phyloP scores from a whole-genome alignment of 2,888 invertebrate genomes.

The Phortica okadai region DNA sequence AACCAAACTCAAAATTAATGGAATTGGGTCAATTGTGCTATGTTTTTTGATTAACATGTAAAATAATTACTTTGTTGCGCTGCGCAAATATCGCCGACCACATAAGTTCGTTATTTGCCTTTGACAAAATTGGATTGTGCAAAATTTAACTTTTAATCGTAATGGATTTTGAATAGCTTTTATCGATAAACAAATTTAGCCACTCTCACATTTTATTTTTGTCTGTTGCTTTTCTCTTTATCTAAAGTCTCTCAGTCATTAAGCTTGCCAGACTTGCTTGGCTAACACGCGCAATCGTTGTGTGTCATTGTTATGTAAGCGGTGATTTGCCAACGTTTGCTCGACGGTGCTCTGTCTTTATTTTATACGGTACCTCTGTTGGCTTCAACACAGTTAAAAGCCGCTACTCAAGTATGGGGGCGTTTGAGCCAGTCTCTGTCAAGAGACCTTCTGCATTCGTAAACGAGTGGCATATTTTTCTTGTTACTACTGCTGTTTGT shows the following conservation, averaged over 20 bases:
- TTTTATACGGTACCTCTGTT: neutral
- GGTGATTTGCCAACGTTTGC: neutral
- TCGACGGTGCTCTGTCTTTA: neutral
- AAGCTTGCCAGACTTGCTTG: neutral
- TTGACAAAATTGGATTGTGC: too few species aligned
- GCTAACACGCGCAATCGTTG: neutral
- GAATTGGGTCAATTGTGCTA: slow-evolving; percentile 65
- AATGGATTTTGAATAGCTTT: too few species aligned
- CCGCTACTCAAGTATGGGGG: neutral
- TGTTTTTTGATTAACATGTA: slow-evolving; percentile 45
- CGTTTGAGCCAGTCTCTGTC: neutral
- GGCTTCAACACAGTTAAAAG: neutral
- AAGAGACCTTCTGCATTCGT: neutral
- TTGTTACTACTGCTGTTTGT: neutral
- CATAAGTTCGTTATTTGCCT: too few species aligned
- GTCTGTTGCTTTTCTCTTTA: neutral
- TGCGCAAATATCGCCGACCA: too few species aligned
- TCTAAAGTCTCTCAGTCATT: neutral
- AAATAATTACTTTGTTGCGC: neutral
- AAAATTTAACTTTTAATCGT: too few species aligned
- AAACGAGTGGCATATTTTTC: neutral
- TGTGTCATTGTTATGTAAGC: slow-evolving; percentile 2
- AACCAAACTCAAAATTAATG: slow-evolving; percentile 51
- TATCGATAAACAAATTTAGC: too few species aligned
- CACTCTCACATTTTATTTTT: too few species aligned